Conservation (phyloP, 2,888 invertebrate genomes). For the Steromphala cineraria region DNA sequence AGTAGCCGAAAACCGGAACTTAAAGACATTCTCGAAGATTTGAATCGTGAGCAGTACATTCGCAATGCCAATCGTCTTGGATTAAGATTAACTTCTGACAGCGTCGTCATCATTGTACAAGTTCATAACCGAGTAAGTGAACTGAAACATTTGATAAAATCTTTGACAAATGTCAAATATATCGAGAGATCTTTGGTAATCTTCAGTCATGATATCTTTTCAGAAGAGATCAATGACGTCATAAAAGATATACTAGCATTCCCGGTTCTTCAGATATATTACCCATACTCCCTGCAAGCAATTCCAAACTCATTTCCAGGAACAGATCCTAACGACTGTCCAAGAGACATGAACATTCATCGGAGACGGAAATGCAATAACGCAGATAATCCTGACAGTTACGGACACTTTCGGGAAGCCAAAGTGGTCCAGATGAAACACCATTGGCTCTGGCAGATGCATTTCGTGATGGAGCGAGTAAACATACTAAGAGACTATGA, state of each 20-base stretch:
- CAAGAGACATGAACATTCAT: neutral
- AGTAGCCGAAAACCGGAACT: neutral
- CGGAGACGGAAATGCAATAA: constrained; percentile 11
- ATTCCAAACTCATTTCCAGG: neutral
- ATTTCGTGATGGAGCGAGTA: constrained; percentile 14
- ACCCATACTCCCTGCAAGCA: constrained; percentile 13
- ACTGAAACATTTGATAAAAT: constrained; percentile 13
- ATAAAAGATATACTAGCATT: neutral
- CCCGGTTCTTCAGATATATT: constrained; percentile 24
- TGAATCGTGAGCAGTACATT: neutral
- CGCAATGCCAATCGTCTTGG: neutral
- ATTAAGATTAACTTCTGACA: neutral
- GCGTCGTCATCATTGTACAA: constrained; percentile 22
- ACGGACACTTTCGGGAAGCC: constrained; percentile 19
- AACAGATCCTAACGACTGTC: constrained; percentile 14
- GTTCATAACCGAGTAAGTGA: constrained; percentile 12
- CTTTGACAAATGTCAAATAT: neutral
- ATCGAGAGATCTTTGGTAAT: constrained; percentile 19
- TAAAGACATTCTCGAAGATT: neutral
- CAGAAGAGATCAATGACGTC: neutral
- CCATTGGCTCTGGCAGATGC: constrained; percentile 26
- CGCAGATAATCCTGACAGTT: constrained; percentile 7
- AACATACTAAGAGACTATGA: neutral
- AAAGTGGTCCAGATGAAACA: constrained; percentile 28
- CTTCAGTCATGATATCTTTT: constrained; percentile 20